These are phyloP conservation scores for Cyanistes caeruleus DNA, from an alignment of 2,113 vertebrate genomes.

Conservation along the genomic window DNA sequence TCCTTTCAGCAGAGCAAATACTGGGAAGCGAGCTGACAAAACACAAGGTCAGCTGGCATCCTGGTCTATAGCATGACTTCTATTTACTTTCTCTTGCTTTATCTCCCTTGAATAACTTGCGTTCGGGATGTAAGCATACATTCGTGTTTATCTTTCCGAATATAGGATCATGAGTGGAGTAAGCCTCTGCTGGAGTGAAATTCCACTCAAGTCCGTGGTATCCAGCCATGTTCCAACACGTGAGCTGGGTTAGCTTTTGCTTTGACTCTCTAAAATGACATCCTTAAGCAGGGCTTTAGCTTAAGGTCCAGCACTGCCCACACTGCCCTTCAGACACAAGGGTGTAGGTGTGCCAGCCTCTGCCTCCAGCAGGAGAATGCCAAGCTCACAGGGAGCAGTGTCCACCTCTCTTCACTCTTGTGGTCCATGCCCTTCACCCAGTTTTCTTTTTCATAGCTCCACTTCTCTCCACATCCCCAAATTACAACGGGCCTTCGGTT, in stretches of 20 bases:
- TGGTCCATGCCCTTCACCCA: neutral
- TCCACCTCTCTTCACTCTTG: neutral
- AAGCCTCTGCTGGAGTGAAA: neutral
- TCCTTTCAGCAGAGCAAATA: slow-evolving; percentile 42
- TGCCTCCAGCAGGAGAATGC: neutral
- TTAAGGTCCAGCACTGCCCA: neutral
- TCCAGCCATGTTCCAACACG: neutral
- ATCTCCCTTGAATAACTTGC: slow-evolving; percentile 13
- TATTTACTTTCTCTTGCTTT: slow-evolving; percentile 30
- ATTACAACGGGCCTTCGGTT: accelerated
- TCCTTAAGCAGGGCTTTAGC: neutral
- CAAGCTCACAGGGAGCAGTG: neutral
- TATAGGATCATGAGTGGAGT: neutral
- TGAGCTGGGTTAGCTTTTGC: neutral
- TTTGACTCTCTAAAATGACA: neutral
- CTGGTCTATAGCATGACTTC: slow-evolving; percentile 4
- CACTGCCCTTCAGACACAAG: neutral
- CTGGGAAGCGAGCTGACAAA: neutral
- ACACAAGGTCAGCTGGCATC: slow-evolving; percentile 1
- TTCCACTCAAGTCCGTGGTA: neutral
- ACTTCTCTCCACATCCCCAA: neutral
- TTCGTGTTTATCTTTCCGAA: neutral
- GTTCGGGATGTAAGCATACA: neutral
- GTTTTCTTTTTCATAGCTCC: neutral
- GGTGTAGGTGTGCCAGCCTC: accelerated